These are phyloP conservation scores for Drosophila quasianomalipes DNA, from an alignment of 2,888 invertebrate genomes.

Conservation along the genomic window DNA sequence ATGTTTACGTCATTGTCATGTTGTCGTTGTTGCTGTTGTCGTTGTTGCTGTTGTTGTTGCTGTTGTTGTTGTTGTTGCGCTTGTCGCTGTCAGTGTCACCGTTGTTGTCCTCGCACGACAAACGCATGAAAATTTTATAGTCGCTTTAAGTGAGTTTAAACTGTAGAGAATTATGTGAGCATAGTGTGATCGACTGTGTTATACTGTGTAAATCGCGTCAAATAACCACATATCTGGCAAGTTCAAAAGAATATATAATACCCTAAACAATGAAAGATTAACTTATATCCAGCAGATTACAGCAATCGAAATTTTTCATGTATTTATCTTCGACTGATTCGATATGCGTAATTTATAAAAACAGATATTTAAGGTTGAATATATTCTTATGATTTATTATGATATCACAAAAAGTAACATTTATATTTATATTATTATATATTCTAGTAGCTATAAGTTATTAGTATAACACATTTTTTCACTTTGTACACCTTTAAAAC, in stretches of 20 bases:
- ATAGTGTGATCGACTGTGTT: not conserved
- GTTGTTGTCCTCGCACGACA: conserved; percentile 45
- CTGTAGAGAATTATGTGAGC: not conserved
- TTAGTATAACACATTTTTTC: not conserved
- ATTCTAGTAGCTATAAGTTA: not conserved
- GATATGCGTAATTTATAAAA: not conserved
- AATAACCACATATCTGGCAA: too few species aligned
- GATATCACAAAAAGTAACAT: not conserved
- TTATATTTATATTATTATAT: not conserved
- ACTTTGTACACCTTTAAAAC: not conserved
- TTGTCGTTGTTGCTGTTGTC: conserved; percentile 29
- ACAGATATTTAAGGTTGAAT: not conserved
- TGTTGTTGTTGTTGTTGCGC: conserved; percentile 40
- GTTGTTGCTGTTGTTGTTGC: conserved; percentile 17
- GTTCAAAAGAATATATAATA: not conserved
- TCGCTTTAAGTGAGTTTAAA: conserved; percentile 79
- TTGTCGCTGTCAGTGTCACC: conserved; percentile 47
- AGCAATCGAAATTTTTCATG: not conserved
- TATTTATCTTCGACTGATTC: too few species aligned
- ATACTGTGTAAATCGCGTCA: conserved; percentile 14
- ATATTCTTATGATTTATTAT: not conserved
- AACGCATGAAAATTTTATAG: conserved; percentile 75
- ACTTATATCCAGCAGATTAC: not conserved
- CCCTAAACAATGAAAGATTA: not conserved
- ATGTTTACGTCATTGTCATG: conserved; percentile 68